phyloP scores from a whole-genome alignment of 2,797 vertebrate genomes.

The Crypturellus tataupa region DNA sequence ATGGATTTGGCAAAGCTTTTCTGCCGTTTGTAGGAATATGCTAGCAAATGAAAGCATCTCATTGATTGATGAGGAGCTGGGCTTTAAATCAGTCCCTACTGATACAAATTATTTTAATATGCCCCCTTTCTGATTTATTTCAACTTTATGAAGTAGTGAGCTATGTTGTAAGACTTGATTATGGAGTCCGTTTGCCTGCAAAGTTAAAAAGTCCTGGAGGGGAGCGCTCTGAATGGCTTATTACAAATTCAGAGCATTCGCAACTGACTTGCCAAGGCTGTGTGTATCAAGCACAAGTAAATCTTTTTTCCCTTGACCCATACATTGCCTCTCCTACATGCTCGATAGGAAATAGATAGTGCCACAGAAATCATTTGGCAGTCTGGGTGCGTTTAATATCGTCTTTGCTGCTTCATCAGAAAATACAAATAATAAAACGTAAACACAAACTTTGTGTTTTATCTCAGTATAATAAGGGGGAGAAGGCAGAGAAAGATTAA shows the following conservation, averaged over 20 bases:
- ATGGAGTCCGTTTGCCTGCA: conserved; percentile 6
- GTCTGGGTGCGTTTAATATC: not conserved
- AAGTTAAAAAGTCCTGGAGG: conserved; percentile 33
- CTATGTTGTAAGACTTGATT: conserved; percentile 28
- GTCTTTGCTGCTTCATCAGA: not conserved
- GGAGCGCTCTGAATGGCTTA: not conserved
- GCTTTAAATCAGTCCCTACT: conserved; percentile 70
- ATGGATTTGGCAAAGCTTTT: conserved; percentile 52
- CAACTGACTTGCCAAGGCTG: not conserved
- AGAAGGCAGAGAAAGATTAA: not conserved
- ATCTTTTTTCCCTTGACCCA: conserved; percentile 16
- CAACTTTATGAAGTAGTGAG: conserved; percentile 51
- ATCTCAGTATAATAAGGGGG: not conserved
- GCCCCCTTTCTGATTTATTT: conserved; percentile 61
- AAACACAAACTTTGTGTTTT: not conserved
- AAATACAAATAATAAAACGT: not conserved
- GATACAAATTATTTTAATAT: conserved; percentile 74
- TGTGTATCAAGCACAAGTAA: not conserved
- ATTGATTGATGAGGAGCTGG: conserved; percentile 65
- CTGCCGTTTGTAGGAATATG: conserved; percentile 34
- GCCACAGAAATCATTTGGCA: not conserved
- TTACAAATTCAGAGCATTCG: conserved; percentile 18
- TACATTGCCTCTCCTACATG: not conserved
- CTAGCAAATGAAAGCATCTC: conserved; percentile 22
- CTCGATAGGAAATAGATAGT: not conserved